These are phyloP conservation scores for Hyposoter dolosus DNA, from an alignment of 2,888 invertebrate species.

Conservation along the genomic window DNA sequence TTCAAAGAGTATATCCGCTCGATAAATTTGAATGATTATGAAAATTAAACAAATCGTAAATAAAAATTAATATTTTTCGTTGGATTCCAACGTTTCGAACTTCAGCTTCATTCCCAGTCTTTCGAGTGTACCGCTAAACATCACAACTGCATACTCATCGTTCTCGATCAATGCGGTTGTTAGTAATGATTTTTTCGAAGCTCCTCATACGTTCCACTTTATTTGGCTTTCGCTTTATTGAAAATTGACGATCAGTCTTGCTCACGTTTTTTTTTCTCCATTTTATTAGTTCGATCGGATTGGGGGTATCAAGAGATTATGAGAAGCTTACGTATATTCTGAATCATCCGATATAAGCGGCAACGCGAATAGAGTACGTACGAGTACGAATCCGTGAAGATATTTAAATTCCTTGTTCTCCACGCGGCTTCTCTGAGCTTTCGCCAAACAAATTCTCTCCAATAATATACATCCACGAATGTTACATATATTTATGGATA, in stretches of 20 bases:
- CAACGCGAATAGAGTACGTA: constrained; percentile 28
- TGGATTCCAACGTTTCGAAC: too few relatives aligned
- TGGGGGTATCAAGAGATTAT: background rate
- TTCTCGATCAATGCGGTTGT: background rate
- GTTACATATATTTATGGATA: constrained; percentile 31
- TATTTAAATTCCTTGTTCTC: constrained; percentile 60
- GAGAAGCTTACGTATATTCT: background rate
- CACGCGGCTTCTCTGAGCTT: constrained; percentile 42
- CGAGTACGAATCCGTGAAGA: constrained; percentile 54
- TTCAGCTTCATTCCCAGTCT: too few relatives aligned
- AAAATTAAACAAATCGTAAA: too few relatives aligned
- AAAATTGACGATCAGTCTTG: background rate
- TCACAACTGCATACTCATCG: background rate
- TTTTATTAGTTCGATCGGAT: background rate
- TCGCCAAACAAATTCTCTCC: constrained; percentile 55
- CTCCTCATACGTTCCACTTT: background rate
- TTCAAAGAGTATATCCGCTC: too few relatives aligned
- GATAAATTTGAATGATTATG: too few relatives aligned
- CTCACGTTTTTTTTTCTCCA: background rate
- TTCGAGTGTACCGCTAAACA: too few relatives aligned
- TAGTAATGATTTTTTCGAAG: background rate
- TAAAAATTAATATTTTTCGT: too few relatives aligned
- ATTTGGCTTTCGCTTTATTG: background rate
- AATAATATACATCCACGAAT: constrained; percentile 41
- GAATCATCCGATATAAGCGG: constrained; percentile 16